Evolutionary conservation across 2,797 vertebrate genomes (phyloP).

Genomic region (Tangara arthus): DNA sequence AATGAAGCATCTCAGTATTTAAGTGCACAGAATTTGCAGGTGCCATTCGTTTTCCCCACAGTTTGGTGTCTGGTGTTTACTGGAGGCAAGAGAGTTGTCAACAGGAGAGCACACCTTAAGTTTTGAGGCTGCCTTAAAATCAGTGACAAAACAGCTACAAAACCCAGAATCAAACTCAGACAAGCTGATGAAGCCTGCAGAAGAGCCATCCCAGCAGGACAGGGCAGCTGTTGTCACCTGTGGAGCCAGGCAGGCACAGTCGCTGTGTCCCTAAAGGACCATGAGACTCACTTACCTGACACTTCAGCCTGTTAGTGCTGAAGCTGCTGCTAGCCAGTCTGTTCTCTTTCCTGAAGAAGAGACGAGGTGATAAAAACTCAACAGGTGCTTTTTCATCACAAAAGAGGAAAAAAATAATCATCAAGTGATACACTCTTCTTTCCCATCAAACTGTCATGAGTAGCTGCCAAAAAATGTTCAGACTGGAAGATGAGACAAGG

Average conservation of each 20-base stretch:
- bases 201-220: neutral
- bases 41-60: slow-evolving; percentile 13
- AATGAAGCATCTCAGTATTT: slow-evolving; percentile 13
- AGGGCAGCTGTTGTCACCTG: neutral
- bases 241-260: neutral
- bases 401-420: neutral
- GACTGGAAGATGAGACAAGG: neutral
- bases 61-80: slow-evolving; percentile 29
- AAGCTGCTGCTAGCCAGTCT: neutral
- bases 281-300: neutral
- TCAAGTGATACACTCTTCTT: neutral
- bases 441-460: neutral
- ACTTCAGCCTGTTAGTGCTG: neutral
- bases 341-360: neutral
- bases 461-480: neutral
- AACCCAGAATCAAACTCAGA: neutral
- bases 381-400: neutral
- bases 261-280: neutral
- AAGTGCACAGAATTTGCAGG: neutral
- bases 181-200: neutral
- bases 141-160: neutral
- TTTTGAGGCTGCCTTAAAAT: neutral
- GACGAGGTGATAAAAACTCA: neutral
- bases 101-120: neutral
- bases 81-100: neutral